Evolutionary conservation across 2,113 vertebrate species (phyloP).

Genomic region (Camelus bactrianus): DNA sequence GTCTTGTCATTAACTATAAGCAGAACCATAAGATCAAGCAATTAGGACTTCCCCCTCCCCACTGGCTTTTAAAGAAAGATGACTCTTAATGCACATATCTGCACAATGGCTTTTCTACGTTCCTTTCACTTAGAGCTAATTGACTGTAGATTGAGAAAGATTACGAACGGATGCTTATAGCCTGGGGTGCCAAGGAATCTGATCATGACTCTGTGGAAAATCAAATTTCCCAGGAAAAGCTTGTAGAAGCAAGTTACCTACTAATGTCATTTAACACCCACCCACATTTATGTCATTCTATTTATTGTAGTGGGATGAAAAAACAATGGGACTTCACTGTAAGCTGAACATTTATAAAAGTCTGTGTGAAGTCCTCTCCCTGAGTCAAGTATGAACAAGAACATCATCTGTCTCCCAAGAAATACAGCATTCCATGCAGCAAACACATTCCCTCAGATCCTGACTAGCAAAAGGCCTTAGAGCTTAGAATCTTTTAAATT

Average conservation of each 20-base stretch:
- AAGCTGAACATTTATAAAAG: background rate
- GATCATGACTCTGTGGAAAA: background rate
- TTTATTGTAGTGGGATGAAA: background rate
- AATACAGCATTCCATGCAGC: background rate
- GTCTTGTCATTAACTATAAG: slow-evolving; percentile 57
- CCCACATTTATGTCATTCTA: background rate
- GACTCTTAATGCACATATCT: slow-evolving; percentile 41
- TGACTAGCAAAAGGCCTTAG: background rate
- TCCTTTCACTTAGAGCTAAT: slow-evolving; percentile 60
- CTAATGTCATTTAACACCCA: background rate
- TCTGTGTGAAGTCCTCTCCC: background rate
- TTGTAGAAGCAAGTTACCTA: background rate
- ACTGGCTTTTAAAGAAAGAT: slow-evolving; percentile 60
- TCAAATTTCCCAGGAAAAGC: slow-evolving; percentile 6
- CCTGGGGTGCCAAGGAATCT: background rate
- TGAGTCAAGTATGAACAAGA: background rate
- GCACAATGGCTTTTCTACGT: slow-evolving; percentile 60
- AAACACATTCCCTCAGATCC: background rate
- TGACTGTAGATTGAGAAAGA: slow-evolving; percentile 51
- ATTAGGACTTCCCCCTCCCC: background rate
- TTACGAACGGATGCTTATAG: background rate
- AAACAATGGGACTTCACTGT: background rate
- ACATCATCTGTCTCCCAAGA: background rate
- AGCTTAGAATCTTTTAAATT: background rate
- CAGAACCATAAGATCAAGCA: background rate